A percentile compares a stretch with the other conserved stretches of the same genome.
Evolutionary conservation across 2,797 vertebrate genomes (phyloP).

Genomic region (Hypotaenidia philippensis): DNA sequence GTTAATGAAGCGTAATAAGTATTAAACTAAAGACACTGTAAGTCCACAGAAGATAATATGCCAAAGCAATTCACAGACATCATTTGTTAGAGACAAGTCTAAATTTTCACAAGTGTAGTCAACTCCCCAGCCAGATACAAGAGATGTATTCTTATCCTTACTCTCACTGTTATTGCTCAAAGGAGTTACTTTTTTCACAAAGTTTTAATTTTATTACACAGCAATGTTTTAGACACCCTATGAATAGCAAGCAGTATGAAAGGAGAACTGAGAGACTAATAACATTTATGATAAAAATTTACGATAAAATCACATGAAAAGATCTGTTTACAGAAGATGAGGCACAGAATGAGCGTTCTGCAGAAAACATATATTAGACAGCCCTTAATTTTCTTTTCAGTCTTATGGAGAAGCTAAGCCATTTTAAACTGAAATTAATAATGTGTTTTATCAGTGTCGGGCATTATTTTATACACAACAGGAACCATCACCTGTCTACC

Average conservation of each 20-base stretch:
- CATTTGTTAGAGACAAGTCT: neutral
- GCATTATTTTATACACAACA: neutral
- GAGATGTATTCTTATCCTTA: neutral
- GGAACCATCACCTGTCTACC: neutral
- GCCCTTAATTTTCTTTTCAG: slow-evolving; percentile 9
- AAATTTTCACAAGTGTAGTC: slow-evolving; percentile 14
- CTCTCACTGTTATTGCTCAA: neutral
- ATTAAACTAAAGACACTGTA: slow-evolving; percentile 62
- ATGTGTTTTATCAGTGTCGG: neutral
- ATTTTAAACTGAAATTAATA: slow-evolving; percentile 34
- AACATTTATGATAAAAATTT: neutral
- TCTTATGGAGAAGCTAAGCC: neutral
- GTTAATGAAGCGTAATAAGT: slow-evolving; percentile 64
- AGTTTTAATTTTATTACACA: slow-evolving; percentile 9
- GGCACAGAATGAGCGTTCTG: neutral
- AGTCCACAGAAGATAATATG: slow-evolving; percentile 28
- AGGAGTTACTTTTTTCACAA: neutral
- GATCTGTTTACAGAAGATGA: neutral
- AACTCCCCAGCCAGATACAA: slow-evolving; percentile 12
- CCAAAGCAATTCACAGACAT: slow-evolving; percentile 34
- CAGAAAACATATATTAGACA: neutral
- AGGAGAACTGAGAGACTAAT: neutral
- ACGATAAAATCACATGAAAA: slow-evolving; percentile 24
- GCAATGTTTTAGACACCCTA: neutral
- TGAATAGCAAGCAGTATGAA: neutral